These are phyloP conservation scores for Rhinatrema bivittatum DNA, from an alignment of 2,797 vertebrate genomes.

Conservation along the genomic window DNA sequence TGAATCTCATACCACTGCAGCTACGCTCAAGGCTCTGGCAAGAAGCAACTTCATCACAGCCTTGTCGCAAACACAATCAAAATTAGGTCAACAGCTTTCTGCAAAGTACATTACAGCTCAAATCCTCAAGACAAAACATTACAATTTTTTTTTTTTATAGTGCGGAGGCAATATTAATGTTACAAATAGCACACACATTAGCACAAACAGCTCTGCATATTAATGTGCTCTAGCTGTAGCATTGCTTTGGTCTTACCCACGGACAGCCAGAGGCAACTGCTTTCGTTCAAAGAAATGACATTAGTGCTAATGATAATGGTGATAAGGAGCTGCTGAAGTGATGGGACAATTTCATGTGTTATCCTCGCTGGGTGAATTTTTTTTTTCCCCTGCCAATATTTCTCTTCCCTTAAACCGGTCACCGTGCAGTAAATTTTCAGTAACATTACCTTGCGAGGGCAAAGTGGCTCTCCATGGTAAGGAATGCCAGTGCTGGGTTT, in stretches of 20 bases:
- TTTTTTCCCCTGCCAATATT: constrained; percentile 10
- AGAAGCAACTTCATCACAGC: constrained; percentile 6
- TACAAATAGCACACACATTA: constrained; percentile 53
- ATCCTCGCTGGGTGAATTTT: constrained; percentile 21
- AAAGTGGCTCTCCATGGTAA: too few relatives aligned
- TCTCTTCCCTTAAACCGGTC: too few relatives aligned
- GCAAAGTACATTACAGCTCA: constrained; percentile 49
- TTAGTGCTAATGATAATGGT: constrained; percentile 44
- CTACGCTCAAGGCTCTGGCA: background rate
- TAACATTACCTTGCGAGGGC: too few relatives aligned
- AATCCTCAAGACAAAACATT: constrained; percentile 56
- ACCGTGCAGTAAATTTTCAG: too few relatives aligned
- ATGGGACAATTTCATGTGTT: constrained; percentile 41
- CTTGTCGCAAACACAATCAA: constrained; percentile 20
- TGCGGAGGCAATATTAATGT: constrained; percentile 59
- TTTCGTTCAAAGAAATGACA: constrained; percentile 48
- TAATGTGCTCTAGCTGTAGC: constrained; percentile 45
- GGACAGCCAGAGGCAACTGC: constrained; percentile 49
- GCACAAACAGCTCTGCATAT: constrained; percentile 46
- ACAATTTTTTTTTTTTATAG: constrained; percentile 44
- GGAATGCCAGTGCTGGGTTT: too few relatives aligned
- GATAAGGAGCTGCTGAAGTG: constrained; percentile 38
- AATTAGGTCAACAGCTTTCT: constrained; percentile 43
- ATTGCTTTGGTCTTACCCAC: constrained; percentile 27
- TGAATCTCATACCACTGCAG: background rate